These are phyloP conservation scores for Dorcus hopei DNA, from an alignment of 2,888 invertebrate species.

Conservation along the genomic window DNA sequence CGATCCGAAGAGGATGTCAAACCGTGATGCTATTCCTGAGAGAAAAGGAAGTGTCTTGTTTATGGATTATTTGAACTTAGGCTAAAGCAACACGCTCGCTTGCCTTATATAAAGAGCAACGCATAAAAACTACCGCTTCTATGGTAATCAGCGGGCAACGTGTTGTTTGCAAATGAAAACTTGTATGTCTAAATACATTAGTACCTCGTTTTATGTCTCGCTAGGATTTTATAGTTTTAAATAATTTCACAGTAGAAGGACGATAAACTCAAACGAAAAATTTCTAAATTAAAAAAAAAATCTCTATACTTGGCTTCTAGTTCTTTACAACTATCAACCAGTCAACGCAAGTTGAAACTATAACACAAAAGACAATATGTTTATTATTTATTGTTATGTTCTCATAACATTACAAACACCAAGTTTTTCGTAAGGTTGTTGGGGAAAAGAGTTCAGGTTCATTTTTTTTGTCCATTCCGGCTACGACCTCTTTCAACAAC, in stretches of 20 bases:
- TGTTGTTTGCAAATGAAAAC: slow-evolving; percentile 18
- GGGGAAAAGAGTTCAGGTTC: too few species aligned
- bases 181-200: background rate
- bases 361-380: too few species aligned
- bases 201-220: background rate
- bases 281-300: too few species aligned
- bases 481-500: too few species aligned
- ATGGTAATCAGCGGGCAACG: slow-evolving; percentile 21
- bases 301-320: too few species aligned
- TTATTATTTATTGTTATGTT: too few species aligned
- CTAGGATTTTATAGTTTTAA: background rate
- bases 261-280: too few species aligned
- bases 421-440: too few species aligned
- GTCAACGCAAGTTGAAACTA: too few species aligned
- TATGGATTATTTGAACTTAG: slow-evolving; percentile 29
- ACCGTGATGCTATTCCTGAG: slow-evolving; percentile 20
- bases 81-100: slow-evolving; percentile 19
- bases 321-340: too few species aligned
- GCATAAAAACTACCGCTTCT: slow-evolving; percentile 19
- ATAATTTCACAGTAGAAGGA: background rate
- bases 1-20: slow-evolving; percentile 18
- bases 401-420: too few species aligned
- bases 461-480: too few species aligned
- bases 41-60: slow-evolving; percentile 27
- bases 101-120: slow-evolving; percentile 11